phyloP scores from a whole-genome alignment of 2,113 vertebrate species.

The Promerops cafer region DNA sequence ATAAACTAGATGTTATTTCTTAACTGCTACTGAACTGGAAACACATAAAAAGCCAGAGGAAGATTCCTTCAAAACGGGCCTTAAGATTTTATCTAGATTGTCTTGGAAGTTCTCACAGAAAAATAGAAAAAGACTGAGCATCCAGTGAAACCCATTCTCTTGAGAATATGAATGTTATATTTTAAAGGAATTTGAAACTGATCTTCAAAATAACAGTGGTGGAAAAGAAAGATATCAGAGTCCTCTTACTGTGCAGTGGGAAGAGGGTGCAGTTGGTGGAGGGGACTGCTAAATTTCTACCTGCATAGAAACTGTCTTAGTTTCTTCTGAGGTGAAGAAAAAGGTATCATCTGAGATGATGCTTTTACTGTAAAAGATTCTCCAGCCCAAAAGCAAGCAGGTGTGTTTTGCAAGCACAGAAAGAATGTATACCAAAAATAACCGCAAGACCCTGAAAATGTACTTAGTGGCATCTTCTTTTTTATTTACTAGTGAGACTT shows the following conservation, averaged over 20 bases:
- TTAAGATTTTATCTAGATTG: constrained; percentile 56
- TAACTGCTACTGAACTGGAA: constrained; percentile 60
- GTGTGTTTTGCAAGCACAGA: constrained; percentile 51
- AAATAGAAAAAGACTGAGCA: constrained; percentile 18
- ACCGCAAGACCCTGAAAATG: constrained; percentile 48
- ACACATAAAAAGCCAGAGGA: constrained; percentile 48
- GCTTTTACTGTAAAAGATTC: constrained; percentile 10
- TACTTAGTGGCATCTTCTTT: constrained; percentile 20
- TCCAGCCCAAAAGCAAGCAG: constrained; percentile 39
- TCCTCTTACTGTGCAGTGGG: background rate
- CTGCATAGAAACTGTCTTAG: background rate
- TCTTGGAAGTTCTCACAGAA: constrained; percentile 17
- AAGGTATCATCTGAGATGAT: constrained; percentile 18
- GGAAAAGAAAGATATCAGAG: constrained; percentile 1
- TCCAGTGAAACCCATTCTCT: constrained; percentile 32
- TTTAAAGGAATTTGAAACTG: constrained; percentile 7
- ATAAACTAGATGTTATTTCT: constrained; percentile 63
- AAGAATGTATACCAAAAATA: constrained; percentile 59
- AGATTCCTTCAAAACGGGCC: constrained; percentile 57
- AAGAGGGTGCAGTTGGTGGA: background rate
- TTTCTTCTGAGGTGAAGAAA: constrained; percentile 2
- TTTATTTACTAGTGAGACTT: constrained; percentile 47
- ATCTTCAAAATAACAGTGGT: constrained; percentile 14
- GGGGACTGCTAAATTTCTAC: background rate
- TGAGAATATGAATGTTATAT: constrained; percentile 26